These are phyloP conservation scores for Elephas maximus DNA, from an alignment of 2,113 vertebrate species.

Conservation along the genomic window DNA sequence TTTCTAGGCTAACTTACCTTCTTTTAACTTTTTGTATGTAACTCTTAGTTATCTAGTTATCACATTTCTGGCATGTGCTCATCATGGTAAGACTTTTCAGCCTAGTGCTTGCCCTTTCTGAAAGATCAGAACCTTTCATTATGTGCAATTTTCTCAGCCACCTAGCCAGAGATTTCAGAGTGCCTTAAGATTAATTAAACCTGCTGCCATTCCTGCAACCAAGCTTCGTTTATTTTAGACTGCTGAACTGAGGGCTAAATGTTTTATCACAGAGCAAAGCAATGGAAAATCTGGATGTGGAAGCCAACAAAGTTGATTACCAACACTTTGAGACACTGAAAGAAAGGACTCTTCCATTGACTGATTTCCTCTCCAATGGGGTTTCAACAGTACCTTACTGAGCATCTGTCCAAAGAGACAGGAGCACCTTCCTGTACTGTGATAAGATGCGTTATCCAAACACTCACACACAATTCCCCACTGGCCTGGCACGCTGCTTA, in stretches of 20 bases:
- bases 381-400: slow-evolving; percentile 19
- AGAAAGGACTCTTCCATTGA: slow-evolving; percentile 29
- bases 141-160: background rate
- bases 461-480: background rate
- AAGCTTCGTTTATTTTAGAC: slow-evolving; percentile 48
- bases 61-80: background rate
- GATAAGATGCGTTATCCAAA: background rate
- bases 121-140: background rate
- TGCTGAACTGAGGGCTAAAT: background rate
- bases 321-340: slow-evolving; percentile 27
- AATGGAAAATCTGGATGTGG: background rate
- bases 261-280: slow-evolving; percentile 39
- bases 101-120: background rate
- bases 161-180: background rate
- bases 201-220: background rate
- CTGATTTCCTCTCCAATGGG: background rate
- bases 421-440: background rate
- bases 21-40: background rate
- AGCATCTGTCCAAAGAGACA: background rate
- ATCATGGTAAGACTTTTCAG: background rate
- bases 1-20: background rate
- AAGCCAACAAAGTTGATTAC: slow-evolving; percentile 44
- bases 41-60: background rate
- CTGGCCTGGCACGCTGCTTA: background rate
- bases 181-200: slow-evolving; percentile 6